A percentile compares a stretch with the other conserved stretches of the same genome.
phyloP scores from a whole-genome alignment of 1,140 invertebrate genomes.

The Sitobion miscanthi region DNA sequence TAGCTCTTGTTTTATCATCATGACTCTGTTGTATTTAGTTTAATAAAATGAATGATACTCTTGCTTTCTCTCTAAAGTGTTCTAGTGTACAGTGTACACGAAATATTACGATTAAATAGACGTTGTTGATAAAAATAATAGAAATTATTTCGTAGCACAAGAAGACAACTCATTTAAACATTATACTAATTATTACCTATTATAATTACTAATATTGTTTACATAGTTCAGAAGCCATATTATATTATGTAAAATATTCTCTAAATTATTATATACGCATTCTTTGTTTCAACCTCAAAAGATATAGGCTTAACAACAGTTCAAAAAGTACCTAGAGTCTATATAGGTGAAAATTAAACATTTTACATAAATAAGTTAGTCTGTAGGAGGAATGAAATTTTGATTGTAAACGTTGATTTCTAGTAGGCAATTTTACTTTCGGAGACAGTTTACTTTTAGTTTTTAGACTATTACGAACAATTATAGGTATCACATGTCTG shows the following conservation, averaged over 20 bases:
- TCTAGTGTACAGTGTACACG: neutral
- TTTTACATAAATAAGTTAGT: neutral
- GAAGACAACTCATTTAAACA: neutral
- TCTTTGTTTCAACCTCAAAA: neutral
- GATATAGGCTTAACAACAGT: neutral
- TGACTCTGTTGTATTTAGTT: slow-evolving; percentile 47
- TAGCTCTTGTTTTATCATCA: slow-evolving; percentile 49
- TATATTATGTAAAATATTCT: neutral
- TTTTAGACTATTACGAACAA: too few species aligned
- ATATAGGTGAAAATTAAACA: neutral
- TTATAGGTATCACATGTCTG: neutral
- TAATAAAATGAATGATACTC: slow-evolving; percentile 41
- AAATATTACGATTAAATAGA: slow-evolving; percentile 26
- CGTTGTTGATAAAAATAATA: slow-evolving; percentile 34
- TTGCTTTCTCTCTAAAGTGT: slow-evolving; percentile 50
- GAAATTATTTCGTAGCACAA: neutral
- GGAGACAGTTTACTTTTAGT: neutral
- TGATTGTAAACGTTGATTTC: neutral
- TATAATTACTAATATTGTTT: neutral
- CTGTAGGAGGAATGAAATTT: neutral
- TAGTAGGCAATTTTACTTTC: neutral
- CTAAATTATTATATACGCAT: neutral
- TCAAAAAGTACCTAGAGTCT: neutral
- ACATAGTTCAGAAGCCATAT: neutral
- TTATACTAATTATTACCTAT: neutral